phyloP scores from a whole-genome alignment of 2,888 invertebrate genomes.

The Scaptomyza cyrtandrae region DNA sequence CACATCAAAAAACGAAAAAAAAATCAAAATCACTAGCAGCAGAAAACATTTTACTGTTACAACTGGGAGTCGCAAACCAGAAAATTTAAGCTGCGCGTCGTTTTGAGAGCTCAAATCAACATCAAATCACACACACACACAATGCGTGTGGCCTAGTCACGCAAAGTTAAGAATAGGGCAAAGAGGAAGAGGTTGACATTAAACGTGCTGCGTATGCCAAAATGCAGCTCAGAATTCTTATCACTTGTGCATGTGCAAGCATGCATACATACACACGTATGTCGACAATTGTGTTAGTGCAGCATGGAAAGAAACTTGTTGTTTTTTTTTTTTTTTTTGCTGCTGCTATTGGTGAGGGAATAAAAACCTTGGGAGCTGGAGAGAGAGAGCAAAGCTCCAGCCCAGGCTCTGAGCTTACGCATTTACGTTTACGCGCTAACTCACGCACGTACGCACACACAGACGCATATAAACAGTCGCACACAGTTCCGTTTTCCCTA shows the following conservation, averaged over 20 bases:
- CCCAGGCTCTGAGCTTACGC: conserved; percentile 67
- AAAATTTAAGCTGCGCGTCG: conserved; percentile 30
- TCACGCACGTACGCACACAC: conserved; percentile 11
- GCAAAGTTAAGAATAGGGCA: conserved; percentile 27
- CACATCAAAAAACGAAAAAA: conserved; percentile 7
- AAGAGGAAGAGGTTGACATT: conserved; percentile 2
- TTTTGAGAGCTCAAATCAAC: conserved; percentile 48
- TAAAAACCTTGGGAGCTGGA: conserved; percentile 47
- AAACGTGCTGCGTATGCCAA: conserved; percentile 29
- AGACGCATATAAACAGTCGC: background rate
- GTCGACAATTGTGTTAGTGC: conserved; percentile 25
- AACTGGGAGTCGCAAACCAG: conserved; percentile 40
- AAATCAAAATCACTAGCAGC: conserved; percentile 18
- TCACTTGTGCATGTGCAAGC: conserved; percentile 21
- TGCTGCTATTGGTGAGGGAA: conserved; percentile 18
- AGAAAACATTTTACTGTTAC: conserved; percentile 47
- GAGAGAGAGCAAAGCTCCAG: conserved; percentile 45
- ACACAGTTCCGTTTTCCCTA: conserved; percentile 40
- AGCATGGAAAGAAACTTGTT: conserved; percentile 26
- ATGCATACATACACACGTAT: conserved; percentile 13
- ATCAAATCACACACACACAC: conserved; percentile 22
- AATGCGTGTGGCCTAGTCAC: conserved; percentile 43
- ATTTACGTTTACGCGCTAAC: conserved; percentile 65
- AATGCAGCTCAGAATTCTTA: conserved; percentile 43
- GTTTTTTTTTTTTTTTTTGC: conserved; percentile 18